Conservation (phyloP, 2,113 vertebrate species). For the Antidorcas marsupialis region DNA sequence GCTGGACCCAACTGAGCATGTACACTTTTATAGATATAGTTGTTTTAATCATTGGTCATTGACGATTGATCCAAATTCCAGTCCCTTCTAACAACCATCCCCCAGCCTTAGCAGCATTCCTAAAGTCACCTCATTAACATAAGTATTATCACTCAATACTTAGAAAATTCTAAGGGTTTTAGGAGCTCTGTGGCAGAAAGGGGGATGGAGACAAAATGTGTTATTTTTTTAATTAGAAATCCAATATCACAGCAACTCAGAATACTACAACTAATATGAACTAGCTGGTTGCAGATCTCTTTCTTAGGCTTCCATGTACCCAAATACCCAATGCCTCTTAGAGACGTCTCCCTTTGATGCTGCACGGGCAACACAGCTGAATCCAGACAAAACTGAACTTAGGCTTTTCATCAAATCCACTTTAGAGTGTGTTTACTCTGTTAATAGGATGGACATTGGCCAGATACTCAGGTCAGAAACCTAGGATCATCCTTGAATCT, state of each 20-base stretch:
- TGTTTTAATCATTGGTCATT: neutral
- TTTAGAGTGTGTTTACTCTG: neutral
- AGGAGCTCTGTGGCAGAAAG: neutral
- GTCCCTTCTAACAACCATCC: neutral
- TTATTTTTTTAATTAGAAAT: neutral
- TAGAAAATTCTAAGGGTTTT: neutral
- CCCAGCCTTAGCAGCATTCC: neutral
- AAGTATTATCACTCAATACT: neutral
- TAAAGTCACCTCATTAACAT: neutral
- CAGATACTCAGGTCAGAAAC: neutral
- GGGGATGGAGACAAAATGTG: neutral
- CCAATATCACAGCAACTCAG: neutral
- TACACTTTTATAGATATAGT: neutral
- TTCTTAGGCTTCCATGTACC: neutral
- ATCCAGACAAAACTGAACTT: neutral
- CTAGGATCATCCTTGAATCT: neutral
- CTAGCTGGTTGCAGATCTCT: neutral
- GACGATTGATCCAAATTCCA: neutral
- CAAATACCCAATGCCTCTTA: neutral
- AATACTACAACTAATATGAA: neutral
- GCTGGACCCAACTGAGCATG: neutral
- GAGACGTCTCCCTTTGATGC: neutral
- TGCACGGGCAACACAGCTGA: neutral
- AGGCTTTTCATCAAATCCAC: neutral
- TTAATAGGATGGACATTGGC: neutral